Base-by-base conservation (phyloP, 2,888 invertebrate species). In the Suillia variegata region DNA sequence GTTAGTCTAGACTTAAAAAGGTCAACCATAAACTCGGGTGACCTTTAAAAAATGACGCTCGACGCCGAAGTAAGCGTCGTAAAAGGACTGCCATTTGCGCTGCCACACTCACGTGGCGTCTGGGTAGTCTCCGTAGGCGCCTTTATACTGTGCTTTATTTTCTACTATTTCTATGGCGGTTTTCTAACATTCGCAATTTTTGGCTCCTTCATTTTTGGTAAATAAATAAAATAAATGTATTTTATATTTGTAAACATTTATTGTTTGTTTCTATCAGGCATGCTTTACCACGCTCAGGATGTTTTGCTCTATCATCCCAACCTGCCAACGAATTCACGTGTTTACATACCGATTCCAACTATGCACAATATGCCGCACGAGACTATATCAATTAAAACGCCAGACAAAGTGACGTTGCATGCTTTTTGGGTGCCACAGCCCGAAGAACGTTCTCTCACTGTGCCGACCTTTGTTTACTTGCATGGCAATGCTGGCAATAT, bases 401-500 rank as follows among this genome's bases (percentile, higher is more conserved):
- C 86, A 55, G 94, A 94, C 85, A 91, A 91, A 21, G 87, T 89
- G 2, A 87, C 88, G 72, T 84, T 94, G 54, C 93, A 94, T 71
- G 88, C 92, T 81, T 94, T 91, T 78, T 89, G 93, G 73, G 89
- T 94, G 63, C 87, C 89, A 70, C 94, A 94, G 78, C 84, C 87
- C 1, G 85, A 85, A 61, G 87, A 87, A 49, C 86, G 87, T 64
- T 87, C 87, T 68, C 86, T 87, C 67, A 85, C 86, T 72, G 88
- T 87, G 55, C 93, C 94, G 0, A 96, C 96, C 10, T 84, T 97
- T 75, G 83, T 97, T 54, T 96, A 93, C 82, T 89, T 97, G 66
- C 97, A 98, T 84, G 97, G 97, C 5, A 98, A 97, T 87, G 97
- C 97, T 55, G 97, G 97, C 13, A 98, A 97, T 79, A 94, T 97